Conservation (phyloP, 2,113 vertebrate genomes). For the Tragelaphus strepsiceros region DNA sequence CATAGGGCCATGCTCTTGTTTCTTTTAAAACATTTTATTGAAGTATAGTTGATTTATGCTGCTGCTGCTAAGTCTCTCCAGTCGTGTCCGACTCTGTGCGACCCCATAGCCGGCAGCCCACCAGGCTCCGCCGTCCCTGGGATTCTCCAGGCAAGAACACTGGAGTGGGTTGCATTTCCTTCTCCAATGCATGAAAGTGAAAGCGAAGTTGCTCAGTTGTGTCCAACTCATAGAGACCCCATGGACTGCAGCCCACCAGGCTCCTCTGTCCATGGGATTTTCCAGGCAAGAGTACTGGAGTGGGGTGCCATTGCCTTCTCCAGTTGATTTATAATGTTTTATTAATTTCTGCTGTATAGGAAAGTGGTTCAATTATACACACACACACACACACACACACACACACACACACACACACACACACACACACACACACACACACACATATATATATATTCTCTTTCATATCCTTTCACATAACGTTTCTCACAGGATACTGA, state of each 20-base stretch:
- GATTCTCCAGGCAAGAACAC: background rate
- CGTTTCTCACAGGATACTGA: background rate
- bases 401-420: no score
- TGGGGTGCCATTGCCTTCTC: no score
- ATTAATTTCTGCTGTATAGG: background rate
- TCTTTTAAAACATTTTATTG: background rate
- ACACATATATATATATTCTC: background rate
- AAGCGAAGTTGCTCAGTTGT: accelerated
- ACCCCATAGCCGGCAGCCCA: background rate
- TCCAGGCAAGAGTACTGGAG: no score
- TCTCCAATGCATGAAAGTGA: background rate
- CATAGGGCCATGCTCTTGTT: background rate
- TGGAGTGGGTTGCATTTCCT: background rate
- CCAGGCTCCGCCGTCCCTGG: background rate
- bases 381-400: no score
- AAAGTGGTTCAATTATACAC: background rate
- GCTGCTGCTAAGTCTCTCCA: background rate
- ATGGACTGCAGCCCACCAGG: no score
- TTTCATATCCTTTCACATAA: background rate
- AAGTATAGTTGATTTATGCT: background rate
- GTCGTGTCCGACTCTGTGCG: accelerated
- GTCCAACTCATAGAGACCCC: no score
- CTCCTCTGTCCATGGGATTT: no score
- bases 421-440: background rate
- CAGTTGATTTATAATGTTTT: background rate